These are phyloP conservation scores for Gracilinanus agilis DNA, from an alignment of 2,113 vertebrate genomes.

Conservation along the genomic window DNA sequence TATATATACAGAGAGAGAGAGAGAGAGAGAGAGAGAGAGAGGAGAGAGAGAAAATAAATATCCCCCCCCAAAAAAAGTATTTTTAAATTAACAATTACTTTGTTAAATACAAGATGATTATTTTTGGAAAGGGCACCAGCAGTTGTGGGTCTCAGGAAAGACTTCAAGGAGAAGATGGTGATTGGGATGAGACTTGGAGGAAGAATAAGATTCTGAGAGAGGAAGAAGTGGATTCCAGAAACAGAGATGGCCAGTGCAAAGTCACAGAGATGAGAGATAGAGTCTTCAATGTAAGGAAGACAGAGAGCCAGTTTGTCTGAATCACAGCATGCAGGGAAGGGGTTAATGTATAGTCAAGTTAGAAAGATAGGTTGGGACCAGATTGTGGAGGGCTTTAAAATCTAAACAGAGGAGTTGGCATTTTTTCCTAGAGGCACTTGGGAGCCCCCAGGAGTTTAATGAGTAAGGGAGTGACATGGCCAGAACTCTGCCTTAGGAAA, in stretches of 20 bases:
- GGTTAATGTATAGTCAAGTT: not conserved
- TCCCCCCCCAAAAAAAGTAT: not conserved
- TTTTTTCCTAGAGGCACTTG: not conserved
- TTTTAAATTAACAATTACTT: not conserved
- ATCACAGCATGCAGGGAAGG: not conserved
- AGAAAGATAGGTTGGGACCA: not conserved
- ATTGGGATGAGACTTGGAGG: not conserved
- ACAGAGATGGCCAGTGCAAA: not conserved
- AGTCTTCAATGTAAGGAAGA: not conserved
- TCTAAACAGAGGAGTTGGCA: not conserved
- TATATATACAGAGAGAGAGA: too few relatives aligned
- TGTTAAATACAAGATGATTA: not conserved
- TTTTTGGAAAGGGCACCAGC: not conserved
- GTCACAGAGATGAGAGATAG: not conserved
- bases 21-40: too few relatives aligned
- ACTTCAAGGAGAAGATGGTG: not conserved
- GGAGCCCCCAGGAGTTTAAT: not conserved
- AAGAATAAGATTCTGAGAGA: not conserved
- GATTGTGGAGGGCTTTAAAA: not conserved
- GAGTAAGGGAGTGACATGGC: not conserved
- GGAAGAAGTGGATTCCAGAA: not conserved
- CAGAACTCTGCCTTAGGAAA: not conserved
- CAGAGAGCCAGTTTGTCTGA: not conserved
- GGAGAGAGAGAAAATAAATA: not conserved
- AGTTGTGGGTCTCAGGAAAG: not conserved